Conservation (phyloP, 1,140 invertebrate genomes). For the Hestina assimilis region DNA sequence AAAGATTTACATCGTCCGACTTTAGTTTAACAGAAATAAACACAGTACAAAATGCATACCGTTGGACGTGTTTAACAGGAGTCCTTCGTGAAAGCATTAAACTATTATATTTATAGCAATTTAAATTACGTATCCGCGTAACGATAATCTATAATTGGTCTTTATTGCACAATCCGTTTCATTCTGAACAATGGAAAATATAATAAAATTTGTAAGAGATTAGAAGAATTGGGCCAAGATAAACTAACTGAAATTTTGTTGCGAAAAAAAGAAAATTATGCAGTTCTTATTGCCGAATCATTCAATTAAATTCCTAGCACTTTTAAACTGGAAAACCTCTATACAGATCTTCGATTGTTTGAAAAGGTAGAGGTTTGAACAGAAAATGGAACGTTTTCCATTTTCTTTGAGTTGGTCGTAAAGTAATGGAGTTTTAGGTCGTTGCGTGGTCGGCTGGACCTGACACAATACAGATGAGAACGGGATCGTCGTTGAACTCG, state of each 20-base stretch:
- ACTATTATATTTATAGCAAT: conserved; percentile 12
- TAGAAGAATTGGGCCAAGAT: too few relatives aligned
- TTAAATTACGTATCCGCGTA: conserved; percentile 4
- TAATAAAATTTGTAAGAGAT: too few relatives aligned
- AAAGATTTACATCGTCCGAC: conserved; percentile 39
- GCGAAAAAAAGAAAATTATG: too few relatives aligned
- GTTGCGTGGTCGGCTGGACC: conserved; percentile 39
- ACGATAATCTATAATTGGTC: background rate
- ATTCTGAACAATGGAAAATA: too few relatives aligned
- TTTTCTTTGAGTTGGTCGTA: conserved; percentile 11
- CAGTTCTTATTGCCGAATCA: too few relatives aligned
- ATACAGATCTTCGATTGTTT: too few relatives aligned
- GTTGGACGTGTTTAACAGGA: conserved; percentile 4
- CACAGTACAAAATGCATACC: conserved; percentile 25
- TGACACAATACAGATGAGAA: conserved; percentile 57
- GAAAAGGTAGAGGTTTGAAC: background rate
- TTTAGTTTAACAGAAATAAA: conserved; percentile 45
- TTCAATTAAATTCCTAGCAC: too few relatives aligned
- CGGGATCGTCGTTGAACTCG: conserved; percentile 49
- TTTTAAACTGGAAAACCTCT: too few relatives aligned
- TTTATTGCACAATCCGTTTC: background rate
- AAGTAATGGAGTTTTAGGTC: conserved; percentile 14
- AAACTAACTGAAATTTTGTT: too few relatives aligned
- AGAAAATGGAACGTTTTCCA: conserved; percentile 12
- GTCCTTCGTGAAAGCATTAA: conserved; percentile 11